Base-by-base conservation (phyloP, 2,888 invertebrate species). In the Caenorhabditis zanzibari region DNA sequence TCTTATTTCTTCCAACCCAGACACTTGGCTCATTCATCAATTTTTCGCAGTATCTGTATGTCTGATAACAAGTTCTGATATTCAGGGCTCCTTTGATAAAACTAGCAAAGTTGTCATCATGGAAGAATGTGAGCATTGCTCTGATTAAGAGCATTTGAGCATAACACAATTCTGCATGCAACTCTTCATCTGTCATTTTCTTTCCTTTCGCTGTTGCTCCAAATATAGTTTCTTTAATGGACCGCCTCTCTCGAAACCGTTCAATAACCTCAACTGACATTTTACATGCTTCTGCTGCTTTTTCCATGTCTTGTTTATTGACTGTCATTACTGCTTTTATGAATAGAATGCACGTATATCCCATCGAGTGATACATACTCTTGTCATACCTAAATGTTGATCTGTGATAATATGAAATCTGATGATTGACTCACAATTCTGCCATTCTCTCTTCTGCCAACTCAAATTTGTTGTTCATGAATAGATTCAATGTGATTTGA, bases 281-380 rank as follows among this genome's bases (percentile, higher is more conserved):
- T 64, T 88, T 88, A 52, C 86, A 84, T 12, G 83, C 86, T 14
- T 89, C 86, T 63, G 89, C 80, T 12, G 91, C 90, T 35, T 69
- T 82, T 54, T 91, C 90, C 77, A 91, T 85, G 79, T 91, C 91
- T 61, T 83, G 81, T 88, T 95, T 95, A 92, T 98, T 97, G 92
- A 97, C 96, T 2, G 97, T 97, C 91, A 98, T 94, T 92, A 97
- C 95, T 0, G 97, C 97, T 92, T 97, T 96, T 47, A 98, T 94
- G 92, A 96, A 97, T 90, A 95, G 94, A 92, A 98, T 96, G 38
- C 96, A 96, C 5, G 96, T 95, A 85, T 95, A 95, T 2, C 97
- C 97, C 75, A 97, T 94, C 1, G 97, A 95, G 93, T 98, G 98
- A 92, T 98, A 98, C 94, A 97, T 95, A 83, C 97, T 97, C 59